phyloP scores from a whole-genome alignment of 2,797 vertebrate species.

The Psittacula derbiana region DNA sequence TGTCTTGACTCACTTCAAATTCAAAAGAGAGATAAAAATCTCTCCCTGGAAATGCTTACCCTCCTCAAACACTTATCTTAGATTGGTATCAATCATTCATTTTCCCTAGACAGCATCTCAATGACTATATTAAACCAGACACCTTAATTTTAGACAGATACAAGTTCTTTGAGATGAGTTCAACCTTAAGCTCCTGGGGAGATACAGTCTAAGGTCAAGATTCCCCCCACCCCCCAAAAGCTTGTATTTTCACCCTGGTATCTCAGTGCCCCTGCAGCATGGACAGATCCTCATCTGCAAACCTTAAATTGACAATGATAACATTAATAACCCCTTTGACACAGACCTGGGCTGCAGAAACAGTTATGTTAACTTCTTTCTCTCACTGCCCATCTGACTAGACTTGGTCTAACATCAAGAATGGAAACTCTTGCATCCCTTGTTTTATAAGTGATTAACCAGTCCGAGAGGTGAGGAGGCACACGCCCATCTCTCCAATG shows the following conservation, averaged over 20 bases:
- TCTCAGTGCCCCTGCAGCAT: background rate
- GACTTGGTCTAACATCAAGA: background rate
- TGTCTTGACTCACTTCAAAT: constrained; percentile 44
- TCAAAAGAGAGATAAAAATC: constrained; percentile 62
- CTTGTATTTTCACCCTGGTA: background rate
- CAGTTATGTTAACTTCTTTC: background rate
- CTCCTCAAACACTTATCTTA: constrained; percentile 53
- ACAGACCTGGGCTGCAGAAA: background rate
- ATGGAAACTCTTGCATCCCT: background rate
- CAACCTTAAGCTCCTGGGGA: background rate
- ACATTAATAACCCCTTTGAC: background rate
- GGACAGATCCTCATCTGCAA: background rate
- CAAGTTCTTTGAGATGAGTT: constrained; percentile 5
- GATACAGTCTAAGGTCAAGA: background rate
- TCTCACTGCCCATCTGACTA: background rate
- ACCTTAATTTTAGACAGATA: constrained; percentile 44
- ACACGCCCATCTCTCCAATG: fast-evolving
- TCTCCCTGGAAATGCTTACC: constrained; percentile 62
- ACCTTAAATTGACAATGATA: background rate
- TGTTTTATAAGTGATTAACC: background rate
- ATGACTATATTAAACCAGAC: constrained; percentile 56
- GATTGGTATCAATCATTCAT: constrained; percentile 64
- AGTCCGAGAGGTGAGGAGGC: background rate
- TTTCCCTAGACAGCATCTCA: constrained; percentile 37
- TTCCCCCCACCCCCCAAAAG: background rate